Percentiles rank a stretch among this genome's conserved stretches.
Conservation (phyloP, 2,888 invertebrate species). For the Pseudococcus viburni region DNA sequence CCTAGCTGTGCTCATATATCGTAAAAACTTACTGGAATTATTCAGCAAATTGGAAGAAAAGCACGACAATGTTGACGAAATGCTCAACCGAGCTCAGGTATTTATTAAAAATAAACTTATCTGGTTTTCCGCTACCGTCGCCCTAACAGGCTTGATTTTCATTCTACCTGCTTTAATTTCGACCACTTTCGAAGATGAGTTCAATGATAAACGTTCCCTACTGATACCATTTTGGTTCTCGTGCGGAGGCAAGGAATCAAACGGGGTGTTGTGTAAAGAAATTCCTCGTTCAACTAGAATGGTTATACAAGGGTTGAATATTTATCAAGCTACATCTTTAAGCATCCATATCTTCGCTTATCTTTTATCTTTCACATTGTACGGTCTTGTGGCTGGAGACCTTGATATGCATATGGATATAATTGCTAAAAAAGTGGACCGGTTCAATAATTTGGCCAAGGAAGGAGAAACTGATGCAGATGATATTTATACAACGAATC, state of each 20-base stretch:
- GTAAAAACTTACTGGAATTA: not conserved
- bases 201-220: not conserved
- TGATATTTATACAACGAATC: not conserved
- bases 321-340: not conserved
- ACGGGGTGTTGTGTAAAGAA: not conserved
- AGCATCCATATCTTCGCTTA: not conserved
- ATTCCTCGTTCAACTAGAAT: not conserved
- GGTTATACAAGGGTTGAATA: not conserved
- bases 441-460: not conserved
- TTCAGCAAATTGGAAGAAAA: not conserved
- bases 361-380: not conserved
- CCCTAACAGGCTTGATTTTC: not conserved
- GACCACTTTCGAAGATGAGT: not conserved
- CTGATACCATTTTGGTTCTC: slow-evolving; percentile 11
- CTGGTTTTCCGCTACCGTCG: not conserved
- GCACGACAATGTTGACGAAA: not conserved
- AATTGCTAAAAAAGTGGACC: not conserved
- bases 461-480: not conserved
- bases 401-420: slow-evolving; percentile 2
- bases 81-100: not conserved
- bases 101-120: not conserved
- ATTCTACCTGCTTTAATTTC: not conserved
- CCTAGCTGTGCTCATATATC: not conserved
- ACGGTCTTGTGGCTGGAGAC: not conserved
- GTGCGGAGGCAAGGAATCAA: not conserved